Evolutionary conservation across 1,140 invertebrate genomes (phyloP).

Genomic region (Papilio helenus): DNA sequence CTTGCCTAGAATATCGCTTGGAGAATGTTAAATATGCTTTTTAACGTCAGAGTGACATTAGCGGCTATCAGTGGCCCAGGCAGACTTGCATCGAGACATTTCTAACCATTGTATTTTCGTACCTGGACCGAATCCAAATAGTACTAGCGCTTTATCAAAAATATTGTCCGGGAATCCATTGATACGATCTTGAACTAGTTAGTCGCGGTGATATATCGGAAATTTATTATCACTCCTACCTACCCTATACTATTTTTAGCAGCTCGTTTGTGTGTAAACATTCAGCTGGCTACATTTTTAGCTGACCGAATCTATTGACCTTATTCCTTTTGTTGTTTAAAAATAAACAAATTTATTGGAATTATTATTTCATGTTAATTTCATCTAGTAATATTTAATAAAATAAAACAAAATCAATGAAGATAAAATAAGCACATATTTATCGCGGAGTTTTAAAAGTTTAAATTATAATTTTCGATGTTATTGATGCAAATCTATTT

Average conservation of each 20-base stretch:
- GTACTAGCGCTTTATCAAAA: conserved; percentile 63
- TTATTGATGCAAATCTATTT: background rate
- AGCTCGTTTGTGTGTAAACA: conserved; percentile 29
- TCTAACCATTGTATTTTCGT: conserved; percentile 72
- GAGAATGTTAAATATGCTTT: conserved; percentile 31
- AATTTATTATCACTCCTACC: conserved; percentile 20
- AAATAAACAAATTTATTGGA: background rate
- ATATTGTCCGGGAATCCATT: conserved; percentile 54
- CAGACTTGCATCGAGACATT: conserved; percentile 66
- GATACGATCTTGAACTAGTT: conserved; percentile 45
- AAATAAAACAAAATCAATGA: background rate
- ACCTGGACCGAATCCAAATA: conserved; percentile 75
- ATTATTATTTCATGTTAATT: background rate
- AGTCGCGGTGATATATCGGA: background rate
- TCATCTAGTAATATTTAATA: background rate
- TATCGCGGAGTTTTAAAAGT: background rate
- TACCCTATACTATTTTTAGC: conserved; percentile 32
- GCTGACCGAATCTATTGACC: background rate
- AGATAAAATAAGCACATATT: background rate
- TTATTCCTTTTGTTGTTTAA: conserved; percentile 22
- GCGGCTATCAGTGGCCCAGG: conserved; percentile 53
- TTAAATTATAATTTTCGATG: background rate
- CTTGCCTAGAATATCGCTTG: conserved; percentile 1
- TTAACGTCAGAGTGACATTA: conserved; percentile 19
- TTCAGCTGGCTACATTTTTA: conserved; percentile 12